Evolutionary conservation across 2,113 vertebrate species (phyloP), one percentile per base, ranked within the genome.

Genomic region (Megaceryle torquata): DNA sequence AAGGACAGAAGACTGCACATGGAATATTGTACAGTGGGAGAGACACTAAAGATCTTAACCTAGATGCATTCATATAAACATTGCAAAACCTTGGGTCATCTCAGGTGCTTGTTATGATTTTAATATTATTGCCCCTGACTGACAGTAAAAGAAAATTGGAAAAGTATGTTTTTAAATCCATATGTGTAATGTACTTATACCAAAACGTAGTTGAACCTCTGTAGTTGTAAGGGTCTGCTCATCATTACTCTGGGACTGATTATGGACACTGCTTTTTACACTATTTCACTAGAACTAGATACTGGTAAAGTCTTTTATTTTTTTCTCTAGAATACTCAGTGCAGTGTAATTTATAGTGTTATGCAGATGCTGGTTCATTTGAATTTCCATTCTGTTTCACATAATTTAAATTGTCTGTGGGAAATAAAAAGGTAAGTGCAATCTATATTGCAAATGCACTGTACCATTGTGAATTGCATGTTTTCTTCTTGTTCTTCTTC

Each of bases 371-470:
- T 97, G 91, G 92, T 96, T 94, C 95, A 96, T 97, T 97, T 94
- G 93, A 90, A 97, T 96, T 57, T 91, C 87, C 78, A 46, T 97
- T 97, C 92, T 96, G 94, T 96, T 97, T 81, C 90, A 95, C 93
- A 96, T 97, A 97, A 98, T 98, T 98, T 98, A 97, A 76, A 93
- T 89, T 96, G 96, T 95, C 96, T 96, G 93, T 89, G 78, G 94
- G 87, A 97, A 98, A 98, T 98, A 98, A 98, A 98, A 98, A 97
- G 96, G 96, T 97, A 98, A 98, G 98, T 98, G 96, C 95, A 97
- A 98, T 96, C 96, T 97, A 97, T 97, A 98, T 97, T 98, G 97
- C 91, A 98, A 97, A 97, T 96, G 79, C 75, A 93, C 93, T 37
- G 28, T 78, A 77, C 37, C 68, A 76, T 89, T 96, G 93, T 96